phyloP scores from a whole-genome alignment of 2,113 vertebrate species.

The Halichoeres trimaculatus region DNA sequence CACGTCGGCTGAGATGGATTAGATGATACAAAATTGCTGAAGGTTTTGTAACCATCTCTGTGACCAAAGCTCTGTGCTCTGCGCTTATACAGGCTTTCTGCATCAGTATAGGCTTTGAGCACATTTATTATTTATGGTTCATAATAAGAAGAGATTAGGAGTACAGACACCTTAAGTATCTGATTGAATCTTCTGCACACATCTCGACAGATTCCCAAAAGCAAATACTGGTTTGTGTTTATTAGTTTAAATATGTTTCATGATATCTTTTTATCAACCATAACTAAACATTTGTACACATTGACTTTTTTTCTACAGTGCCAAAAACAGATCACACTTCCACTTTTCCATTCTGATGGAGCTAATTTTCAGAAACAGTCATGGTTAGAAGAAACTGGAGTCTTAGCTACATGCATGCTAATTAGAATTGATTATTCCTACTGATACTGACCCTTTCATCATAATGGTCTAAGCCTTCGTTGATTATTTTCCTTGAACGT shows the following conservation, averaged over 20 bases:
- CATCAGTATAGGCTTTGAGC: not conserved
- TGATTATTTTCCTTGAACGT: no score
- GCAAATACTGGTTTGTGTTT: not conserved
- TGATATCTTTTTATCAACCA: no score
- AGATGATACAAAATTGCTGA: conserved; percentile 16
- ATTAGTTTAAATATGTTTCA: not conserved
- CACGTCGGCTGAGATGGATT: conserved; percentile 18
- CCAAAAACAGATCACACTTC: no score
- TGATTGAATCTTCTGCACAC: not conserved
- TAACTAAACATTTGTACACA: no score
- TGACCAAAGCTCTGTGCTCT: conserved; percentile 29
- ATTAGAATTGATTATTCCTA: no score
- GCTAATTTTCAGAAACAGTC: no score
- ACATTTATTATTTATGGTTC: not conserved
- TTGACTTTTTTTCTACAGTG: no score
- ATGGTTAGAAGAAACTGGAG: no score
- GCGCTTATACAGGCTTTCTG: not conserved
- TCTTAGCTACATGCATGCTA: no score
- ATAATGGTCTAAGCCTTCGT: no score
- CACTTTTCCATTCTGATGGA: no score
- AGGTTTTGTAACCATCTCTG: conserved; percentile 23
- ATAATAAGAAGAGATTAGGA: not conserved
- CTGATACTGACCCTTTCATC: no score
- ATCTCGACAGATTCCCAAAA: not conserved
- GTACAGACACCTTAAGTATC: not conserved